Base-by-base conservation (phyloP, 2,797 vertebrate species). In the Steatocranus sp. region DNA sequence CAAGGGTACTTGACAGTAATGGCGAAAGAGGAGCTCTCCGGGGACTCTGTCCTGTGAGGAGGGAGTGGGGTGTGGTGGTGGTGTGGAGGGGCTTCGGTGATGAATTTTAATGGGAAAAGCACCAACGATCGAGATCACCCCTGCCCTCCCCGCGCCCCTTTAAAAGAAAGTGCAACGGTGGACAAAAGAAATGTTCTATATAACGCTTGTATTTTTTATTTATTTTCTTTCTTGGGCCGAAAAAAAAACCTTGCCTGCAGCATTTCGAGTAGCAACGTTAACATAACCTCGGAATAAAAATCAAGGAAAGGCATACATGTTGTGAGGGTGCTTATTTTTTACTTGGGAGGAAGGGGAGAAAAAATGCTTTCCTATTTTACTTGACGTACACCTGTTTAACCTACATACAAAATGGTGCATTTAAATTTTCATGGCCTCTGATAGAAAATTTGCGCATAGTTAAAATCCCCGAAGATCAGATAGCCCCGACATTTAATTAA, bases 1-100 rank as follows among this genome's bases (percentile, higher is more conserved):
- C 97, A 97, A 98, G 97, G 97, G 97, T 97, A 97, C 97, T 98
- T 99, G 98, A 99, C 98, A 99, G 98, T 97, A 97, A 98, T 97
- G 97, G 97, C 97, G 95, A 97, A 97, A 98, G 97, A 97, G 94
- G 97, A 97, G 94, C 96, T 97, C 97, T 96, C 98, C 11, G 87
- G 97, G 96, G 98, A 97, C 94, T 89, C 92, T 89, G 95, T 94
- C 96, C 95, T 95, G 96, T 91, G 94, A 92, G 94, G 93, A 95
- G 79, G 95, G 94, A 85, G 32, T 25, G 8, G 36, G 8, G 14
- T 68, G 63, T 76, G 10, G 61, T 41, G 61, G 20, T 36, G 63
- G 20, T 17, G 63, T 25, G 14, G 36, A 25, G 36, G 63, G 80
- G 83, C 92, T 89, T 93, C 94, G 87, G 94, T 96, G 95, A 97